Conservation (phyloP, 2,888 invertebrate species). For the Drosophila nr. medialis region DNA sequence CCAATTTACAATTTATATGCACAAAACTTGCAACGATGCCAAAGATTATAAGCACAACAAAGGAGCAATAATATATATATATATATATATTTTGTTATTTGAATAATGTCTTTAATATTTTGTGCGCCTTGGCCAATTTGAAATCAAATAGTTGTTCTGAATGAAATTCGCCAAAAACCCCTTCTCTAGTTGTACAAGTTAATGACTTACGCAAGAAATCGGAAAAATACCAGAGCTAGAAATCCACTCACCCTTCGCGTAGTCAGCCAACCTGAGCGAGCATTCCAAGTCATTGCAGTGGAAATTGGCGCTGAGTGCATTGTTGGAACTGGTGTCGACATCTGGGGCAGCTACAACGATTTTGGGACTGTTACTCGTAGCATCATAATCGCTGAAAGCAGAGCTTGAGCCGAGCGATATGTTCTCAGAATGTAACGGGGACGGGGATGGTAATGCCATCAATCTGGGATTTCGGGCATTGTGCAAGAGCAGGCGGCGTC, state of each 20-base stretch:
- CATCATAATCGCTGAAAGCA: not conserved
- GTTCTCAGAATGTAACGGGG: not conserved
- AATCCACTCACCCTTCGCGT: constrained; percentile 7
- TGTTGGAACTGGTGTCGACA: not conserved
- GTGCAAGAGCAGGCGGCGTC: constrained; percentile 8
- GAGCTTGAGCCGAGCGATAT: constrained; percentile 4
- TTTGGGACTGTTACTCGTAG: not conserved
- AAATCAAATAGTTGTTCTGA: not conserved
- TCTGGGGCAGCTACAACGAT: constrained; percentile 1
- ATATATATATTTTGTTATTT: not conserved
- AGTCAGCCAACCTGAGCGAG: constrained; percentile 1
- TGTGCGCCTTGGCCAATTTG: not conserved
- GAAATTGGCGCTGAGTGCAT: not conserved
- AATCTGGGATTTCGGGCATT: not conserved
- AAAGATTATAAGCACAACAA: not conserved
- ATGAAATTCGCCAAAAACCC: not conserved
- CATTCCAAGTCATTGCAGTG: constrained; percentile 7
- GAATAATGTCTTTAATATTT: not conserved
- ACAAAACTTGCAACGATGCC: not conserved
- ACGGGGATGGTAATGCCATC: not conserved
- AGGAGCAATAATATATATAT: not conserved
- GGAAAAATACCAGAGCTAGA: not conserved
- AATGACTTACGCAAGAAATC: not conserved
- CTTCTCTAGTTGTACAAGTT: not conserved
- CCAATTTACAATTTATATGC: not conserved